Conservation (phyloP, 2,797 vertebrate genomes). For the Semaprochilodus insignis region DNA sequence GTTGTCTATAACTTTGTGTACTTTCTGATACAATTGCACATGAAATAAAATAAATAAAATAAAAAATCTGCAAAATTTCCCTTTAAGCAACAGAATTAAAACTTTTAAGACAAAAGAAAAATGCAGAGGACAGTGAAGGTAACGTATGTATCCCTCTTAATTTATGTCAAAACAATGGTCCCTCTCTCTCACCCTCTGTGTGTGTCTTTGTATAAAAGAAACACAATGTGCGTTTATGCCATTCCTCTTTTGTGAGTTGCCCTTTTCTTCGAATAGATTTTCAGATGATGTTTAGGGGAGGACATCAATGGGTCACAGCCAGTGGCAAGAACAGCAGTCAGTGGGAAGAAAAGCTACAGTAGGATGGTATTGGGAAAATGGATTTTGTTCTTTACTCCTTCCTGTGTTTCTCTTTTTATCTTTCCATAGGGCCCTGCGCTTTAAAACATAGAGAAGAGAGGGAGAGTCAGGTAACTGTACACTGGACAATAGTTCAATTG, state of each 20-base stretch:
- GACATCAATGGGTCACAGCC: conserved; percentile 87
- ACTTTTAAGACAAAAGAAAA: not conserved
- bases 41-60: no score
- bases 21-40: no score
- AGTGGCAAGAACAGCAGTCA: conserved; percentile 89
- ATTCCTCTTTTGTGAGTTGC: conserved; percentile 73
- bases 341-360: conserved; percentile 84
- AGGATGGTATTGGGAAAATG: conserved; percentile 88
- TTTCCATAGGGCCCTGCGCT: conserved; percentile 1
- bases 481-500: not conserved
- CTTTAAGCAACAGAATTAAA: no score
- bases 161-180: not conserved
- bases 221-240: conserved; percentile 73
- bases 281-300: conserved; percentile 86
- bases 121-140: not conserved
- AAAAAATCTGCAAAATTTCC: no score
- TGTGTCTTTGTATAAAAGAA: conserved; percentile 52
- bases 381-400: conserved; percentile 79
- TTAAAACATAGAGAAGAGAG: not conserved
- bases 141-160: not conserved
- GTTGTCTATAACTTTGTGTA: no score
- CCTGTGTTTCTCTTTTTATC: conserved; percentile 20
- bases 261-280: conserved; percentile 90
- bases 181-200: not conserved
- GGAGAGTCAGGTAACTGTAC: not conserved